Evolutionary conservation across 2,888 invertebrate genomes (phyloP).

Genomic region (Auanema sp.): DNA sequence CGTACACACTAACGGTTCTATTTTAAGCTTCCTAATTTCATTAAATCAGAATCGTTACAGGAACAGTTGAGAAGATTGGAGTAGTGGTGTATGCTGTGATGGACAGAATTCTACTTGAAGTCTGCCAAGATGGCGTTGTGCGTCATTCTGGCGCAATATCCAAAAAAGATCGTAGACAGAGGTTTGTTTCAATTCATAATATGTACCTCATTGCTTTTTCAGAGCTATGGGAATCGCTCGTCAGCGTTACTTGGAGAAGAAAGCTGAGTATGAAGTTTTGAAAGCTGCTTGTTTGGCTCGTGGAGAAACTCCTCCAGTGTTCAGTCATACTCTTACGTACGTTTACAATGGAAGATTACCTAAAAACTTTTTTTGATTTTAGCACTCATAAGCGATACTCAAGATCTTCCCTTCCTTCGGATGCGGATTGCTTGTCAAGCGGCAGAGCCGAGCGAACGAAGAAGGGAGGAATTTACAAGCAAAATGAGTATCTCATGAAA

Average conservation of each 20-base stretch:
- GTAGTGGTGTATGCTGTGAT: conserved; percentile 19
- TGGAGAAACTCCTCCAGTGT: conserved; percentile 2
- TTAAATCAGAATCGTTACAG: not conserved
- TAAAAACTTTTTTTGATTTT: no score
- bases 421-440: not conserved
- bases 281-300: conserved; percentile 3
- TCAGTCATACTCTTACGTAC: conserved; percentile 1
- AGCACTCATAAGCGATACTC: not conserved
- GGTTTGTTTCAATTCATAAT: no score
- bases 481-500: conserved; percentile 14
- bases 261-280: conserved; percentile 9
- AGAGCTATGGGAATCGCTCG: conserved; percentile 6
- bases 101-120: conserved; percentile 25
- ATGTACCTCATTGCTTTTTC: not conserved
- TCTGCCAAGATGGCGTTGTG: conserved; percentile 36
- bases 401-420: no score
- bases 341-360: no score
- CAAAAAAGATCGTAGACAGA: conserved; percentile 3
- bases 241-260: conserved; percentile 16
- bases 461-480: conserved; percentile 13
- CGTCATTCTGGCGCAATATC: conserved; percentile 21
- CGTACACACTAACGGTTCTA: conserved; percentile 11
- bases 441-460: conserved; percentile 10
- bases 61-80: conserved; percentile 20
- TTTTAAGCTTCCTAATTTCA: not conserved